Percentiles rank a stretch among this genome's conserved stretches.
Conservation (phyloP, 2,113 vertebrate species). For the Cyphomyrus plagiostoma region DNA sequence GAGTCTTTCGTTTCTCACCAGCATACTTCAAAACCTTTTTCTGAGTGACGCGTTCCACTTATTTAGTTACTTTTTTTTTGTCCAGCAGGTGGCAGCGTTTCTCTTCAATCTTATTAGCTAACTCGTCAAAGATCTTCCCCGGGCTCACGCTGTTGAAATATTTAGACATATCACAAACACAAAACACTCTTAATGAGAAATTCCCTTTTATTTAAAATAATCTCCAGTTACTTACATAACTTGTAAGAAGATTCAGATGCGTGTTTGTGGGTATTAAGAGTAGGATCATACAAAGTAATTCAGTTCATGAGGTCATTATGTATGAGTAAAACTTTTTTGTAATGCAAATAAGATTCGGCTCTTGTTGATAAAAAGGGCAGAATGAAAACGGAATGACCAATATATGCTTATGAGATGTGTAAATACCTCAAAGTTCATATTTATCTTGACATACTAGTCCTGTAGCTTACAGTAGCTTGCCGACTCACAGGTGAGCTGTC, state of each 20-base stretch:
- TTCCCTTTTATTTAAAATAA: neutral
- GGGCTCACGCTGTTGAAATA: neutral
- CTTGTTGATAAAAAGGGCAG: neutral
- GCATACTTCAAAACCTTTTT: neutral
- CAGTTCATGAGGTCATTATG: neutral
- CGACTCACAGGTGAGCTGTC: neutral
- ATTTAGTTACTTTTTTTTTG: no score
- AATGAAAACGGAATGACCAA: neutral
- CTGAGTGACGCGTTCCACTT: neutral
- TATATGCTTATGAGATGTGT: neutral
- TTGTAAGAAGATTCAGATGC: neutral
- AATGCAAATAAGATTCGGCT: neutral
- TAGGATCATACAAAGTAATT: neutral
- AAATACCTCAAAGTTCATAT: neutral
- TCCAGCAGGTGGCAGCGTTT: slow-evolving; percentile 58
- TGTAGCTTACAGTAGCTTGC: neutral
- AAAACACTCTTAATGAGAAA: neutral
- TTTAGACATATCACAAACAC: neutral
- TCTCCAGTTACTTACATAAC: neutral
- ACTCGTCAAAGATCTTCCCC: no score
- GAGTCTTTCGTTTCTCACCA: neutral
- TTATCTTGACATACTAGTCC: neutral
- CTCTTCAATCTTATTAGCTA: slow-evolving; percentile 21
- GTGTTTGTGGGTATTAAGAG: neutral
- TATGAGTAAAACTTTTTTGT: neutral